Base-by-base conservation (phyloP, 1,140 invertebrate species). In the Cydia splendana region DNA sequence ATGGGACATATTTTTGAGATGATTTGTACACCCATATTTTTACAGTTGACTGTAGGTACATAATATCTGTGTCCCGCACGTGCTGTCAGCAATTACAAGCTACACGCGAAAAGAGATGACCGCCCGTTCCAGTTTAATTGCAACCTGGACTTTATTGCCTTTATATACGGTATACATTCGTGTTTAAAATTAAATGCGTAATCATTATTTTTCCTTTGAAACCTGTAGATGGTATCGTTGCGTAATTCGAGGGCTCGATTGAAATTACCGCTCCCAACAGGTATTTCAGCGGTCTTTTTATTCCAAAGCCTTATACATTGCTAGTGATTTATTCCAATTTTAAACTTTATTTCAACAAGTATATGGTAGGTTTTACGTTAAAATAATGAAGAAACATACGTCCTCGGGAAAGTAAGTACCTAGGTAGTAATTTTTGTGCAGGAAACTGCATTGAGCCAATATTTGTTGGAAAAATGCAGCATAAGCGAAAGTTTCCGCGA, bases 401-500 rank as follows among this genome's bases (percentile, higher is more conserved):
- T 10, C 57, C 5, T 24, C 7, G 20, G 20, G 20, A 62, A 62
- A 62, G 20, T 62, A 24, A 62, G 10, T n/a, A n/a, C n/a, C n/a
- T n/a, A n/a, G n/a, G n/a, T 62, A 4, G 20, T 24, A 62, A 62
- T 2, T 62, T 62, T 24, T 24, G 20, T 6, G 2, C 57, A 24
- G 18, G 18, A 24, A 24, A 24, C 10, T 57, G 53, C 53, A 53
- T 18, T 53, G 53, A 62, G 20, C 20, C 57, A 62, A 62, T 62
- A 62, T 57, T 57, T 57, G 57, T 24, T 24, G 57, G 57, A 62
- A 62, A 62, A 62, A 62, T 24, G 18, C 20, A 24, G 0, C 15
- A 51, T 51, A 57, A 62, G 18, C 57, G 57, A 62, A 62, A 62
- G 57, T 62, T 62, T 62, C 51, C 20, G 9, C 57, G 57, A 62